Conservation (phyloP, 1,140 invertebrate species). For the Archivesica marissinica region DNA sequence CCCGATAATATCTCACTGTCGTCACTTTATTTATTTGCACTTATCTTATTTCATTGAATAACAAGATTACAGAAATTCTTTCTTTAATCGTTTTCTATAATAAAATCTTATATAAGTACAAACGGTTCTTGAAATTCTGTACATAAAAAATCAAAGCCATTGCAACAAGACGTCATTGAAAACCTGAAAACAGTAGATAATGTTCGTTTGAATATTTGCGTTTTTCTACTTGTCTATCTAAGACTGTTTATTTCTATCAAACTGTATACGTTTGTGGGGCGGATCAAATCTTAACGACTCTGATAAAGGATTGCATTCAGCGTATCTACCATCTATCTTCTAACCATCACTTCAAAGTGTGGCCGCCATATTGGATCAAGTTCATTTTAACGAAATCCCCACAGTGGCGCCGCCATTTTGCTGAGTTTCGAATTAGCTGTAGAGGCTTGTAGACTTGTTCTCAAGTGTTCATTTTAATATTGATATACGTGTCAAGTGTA, state of each 20-base stretch:
- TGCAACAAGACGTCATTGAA: background rate
- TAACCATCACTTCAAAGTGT: slow-evolving; percentile 40
- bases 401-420: slow-evolving; percentile 33
- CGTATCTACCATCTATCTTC: slow-evolving; percentile 30
- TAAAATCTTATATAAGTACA: background rate
- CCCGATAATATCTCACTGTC: background rate
- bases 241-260: background rate
- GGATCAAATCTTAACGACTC: slow-evolving; percentile 16
- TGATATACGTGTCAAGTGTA: slow-evolving; percentile 38
- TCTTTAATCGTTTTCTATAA: too few relatives aligned
- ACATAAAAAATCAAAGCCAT: background rate
- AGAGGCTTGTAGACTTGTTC: slow-evolving; percentile 3
- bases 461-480: slow-evolving; percentile 29
- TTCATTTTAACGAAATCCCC: slow-evolving; percentile 9
- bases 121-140: background rate
- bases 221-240: background rate
- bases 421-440: background rate
- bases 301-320: slow-evolving; percentile 23
- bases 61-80: background rate
- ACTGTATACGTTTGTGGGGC: background rate
- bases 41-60: background rate
- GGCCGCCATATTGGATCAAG: slow-evolving; percentile 23
- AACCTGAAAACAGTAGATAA: background rate
- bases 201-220: too few relatives aligned
- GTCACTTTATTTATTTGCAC: background rate